Evolutionary conservation across 2,113 vertebrate genomes (phyloP), one percentile per base, ranked within the genome.

Genomic region (Melanostigma gelatinosum): DNA sequence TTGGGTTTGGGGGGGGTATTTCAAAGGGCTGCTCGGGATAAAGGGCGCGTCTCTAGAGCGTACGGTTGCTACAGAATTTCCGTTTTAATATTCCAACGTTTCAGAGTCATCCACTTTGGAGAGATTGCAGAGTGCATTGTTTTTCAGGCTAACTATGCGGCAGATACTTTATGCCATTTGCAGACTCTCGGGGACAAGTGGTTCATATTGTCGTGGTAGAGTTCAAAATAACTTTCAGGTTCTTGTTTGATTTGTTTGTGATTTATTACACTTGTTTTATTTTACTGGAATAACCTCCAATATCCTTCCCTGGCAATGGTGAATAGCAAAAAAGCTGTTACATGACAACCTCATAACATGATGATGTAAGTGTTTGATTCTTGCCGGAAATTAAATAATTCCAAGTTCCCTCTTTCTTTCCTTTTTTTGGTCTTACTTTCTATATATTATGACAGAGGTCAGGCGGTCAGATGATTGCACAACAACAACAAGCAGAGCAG

Each of bases 1-100:
- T 92, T 93, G 86, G 89, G 87, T 92, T 90, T 67, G 81, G 85
- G 86, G 79, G 24, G 82, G 62, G 48, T 63, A 80, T 90, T 91
- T 92, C 91, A 93, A 93, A 93, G 87, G 77, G 52, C 82, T 82
- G 69, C 79, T 81, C 0, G 13, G 78, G 83, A 91, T 92, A 79
- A 88, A 90, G 90, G 89, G 38, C 52, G 11, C 63, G 57, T 83
- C 83, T 72, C 75, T 44, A 8, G 72, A 83, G 88, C 74, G 76
- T 69, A 64, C 7, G 7, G 36, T 55, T 62, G 77, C 57, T 61
- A 55, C 79, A 82, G 70, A 76, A 83, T 90, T 90, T 90, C 16
- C 83, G 79, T 83, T 91, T 89, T 84, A 80, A 72, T 68, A 84
- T 61, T 83, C 82, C 71, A 79, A 54, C 63, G 77, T 80, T 69